Conservation (phyloP, 2,888 invertebrate genomes). For the Gymnoscelis rufifasciata region DNA sequence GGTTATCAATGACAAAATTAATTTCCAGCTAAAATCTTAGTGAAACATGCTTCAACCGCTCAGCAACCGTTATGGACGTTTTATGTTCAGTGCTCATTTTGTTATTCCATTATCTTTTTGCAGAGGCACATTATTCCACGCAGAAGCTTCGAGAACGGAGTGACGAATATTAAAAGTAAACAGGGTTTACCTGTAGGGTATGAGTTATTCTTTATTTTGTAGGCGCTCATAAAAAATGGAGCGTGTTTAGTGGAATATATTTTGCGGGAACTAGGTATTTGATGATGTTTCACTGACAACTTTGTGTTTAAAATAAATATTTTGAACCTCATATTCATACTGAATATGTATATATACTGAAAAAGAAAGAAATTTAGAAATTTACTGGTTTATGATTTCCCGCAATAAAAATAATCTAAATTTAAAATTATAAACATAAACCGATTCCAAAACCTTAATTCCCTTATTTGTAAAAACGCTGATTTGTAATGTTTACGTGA, state of each 20-base stretch:
- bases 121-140: slow-evolving; percentile 33
- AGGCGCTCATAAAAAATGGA: neutral
- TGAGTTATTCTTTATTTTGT: slow-evolving; percentile 7
- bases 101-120: slow-evolving; percentile 45
- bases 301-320: too few species aligned
- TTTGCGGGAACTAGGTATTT: neutral
- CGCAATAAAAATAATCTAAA: too few species aligned
- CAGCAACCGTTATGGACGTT: slow-evolving; percentile 23
- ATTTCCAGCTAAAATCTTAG: slow-evolving; percentile 4
- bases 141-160: slow-evolving; percentile 29
- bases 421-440: too few species aligned
- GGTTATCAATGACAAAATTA: too few species aligned
- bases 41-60: slow-evolving; percentile 5
- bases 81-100: slow-evolving; percentile 34
- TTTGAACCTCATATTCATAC: too few species aligned
- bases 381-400: too few species aligned
- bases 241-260: neutral
- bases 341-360: too few species aligned
- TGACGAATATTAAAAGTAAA: slow-evolving; percentile 46
- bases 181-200: slow-evolving; percentile 34
- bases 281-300: too few species aligned
- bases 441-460: too few species aligned
- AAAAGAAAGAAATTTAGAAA: too few species aligned
- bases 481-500: too few species aligned
- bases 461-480: too few species aligned